Evolutionary conservation across 2,888 invertebrate species (phyloP).

Genomic region (Noctua comes): DNA sequence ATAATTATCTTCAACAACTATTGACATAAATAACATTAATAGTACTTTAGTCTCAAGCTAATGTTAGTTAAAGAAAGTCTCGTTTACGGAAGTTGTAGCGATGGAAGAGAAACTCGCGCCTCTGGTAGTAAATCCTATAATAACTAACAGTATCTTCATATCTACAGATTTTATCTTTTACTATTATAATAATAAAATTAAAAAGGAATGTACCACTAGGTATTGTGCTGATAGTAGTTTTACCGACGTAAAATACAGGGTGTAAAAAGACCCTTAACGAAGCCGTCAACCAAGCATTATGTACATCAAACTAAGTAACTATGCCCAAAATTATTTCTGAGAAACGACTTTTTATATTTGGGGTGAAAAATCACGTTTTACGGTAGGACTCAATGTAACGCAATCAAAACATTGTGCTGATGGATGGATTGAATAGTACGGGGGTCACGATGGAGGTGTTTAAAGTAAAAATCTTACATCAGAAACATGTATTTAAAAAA

Average conservation of each 20-base stretch:
- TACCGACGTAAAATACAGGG: neutral
- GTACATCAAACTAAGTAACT: no score
- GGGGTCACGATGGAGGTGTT: no score
- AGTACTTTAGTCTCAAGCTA: conserved; percentile 26
- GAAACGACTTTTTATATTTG: no score
- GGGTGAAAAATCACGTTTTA: no score
- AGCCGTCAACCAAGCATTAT: no score
- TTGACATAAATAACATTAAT: conserved; percentile 30
- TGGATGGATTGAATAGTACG: no score
- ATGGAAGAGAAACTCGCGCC: conserved; percentile 68
- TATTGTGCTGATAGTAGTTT: neutral
- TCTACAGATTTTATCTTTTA: conserved; percentile 15
- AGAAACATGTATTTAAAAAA: no score
- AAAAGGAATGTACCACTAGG: conserved; percentile 8
- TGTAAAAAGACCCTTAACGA: no score
- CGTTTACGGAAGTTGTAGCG: conserved; percentile 70
- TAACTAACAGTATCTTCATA: conserved; percentile 21
- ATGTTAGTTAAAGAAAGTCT: conserved; percentile 55
- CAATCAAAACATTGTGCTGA: no score
- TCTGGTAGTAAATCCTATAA: conserved; percentile 46
- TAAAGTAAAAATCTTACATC: no score
- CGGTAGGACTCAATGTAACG: no score
- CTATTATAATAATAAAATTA: conserved; percentile 5
- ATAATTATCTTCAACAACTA: conserved; percentile 3
- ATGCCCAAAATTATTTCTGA: no score